Conservation (phyloP, 2,888 invertebrate genomes). For the Drosophila birchii region DNA sequence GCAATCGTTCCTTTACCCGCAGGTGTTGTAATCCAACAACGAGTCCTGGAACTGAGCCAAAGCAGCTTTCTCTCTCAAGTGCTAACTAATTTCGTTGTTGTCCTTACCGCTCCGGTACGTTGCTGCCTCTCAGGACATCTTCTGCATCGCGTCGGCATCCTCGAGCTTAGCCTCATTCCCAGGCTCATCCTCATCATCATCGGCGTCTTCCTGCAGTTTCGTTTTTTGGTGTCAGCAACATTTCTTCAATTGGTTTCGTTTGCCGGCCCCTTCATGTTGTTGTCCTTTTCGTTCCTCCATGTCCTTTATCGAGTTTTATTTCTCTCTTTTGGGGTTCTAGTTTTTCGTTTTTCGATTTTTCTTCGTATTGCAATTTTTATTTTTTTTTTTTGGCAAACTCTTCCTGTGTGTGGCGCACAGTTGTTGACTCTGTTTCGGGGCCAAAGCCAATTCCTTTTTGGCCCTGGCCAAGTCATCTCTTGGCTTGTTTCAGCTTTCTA, state of each 20-base stretch:
- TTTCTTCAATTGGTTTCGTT: conserved; percentile 80
- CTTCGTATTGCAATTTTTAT: conserved; percentile 16
- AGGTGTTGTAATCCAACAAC: conserved; percentile 74
- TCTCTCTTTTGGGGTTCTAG: neutral
- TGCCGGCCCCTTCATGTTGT: conserved; percentile 44
- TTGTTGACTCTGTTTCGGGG: conserved; percentile 72
- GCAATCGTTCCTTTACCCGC: conserved; percentile 63
- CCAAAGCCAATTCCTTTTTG: conserved; percentile 68
- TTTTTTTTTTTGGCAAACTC: conserved; percentile 38
- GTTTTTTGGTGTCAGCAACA: conserved; percentile 77
- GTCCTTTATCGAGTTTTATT: conserved; percentile 56
- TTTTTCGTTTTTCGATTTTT: conserved; percentile 3
- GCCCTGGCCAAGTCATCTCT: conserved; percentile 59
- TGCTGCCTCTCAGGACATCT: conserved; percentile 7
- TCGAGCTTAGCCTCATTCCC: conserved; percentile 34
- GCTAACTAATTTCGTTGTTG: conserved; percentile 78
- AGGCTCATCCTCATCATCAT: conserved; percentile 24
- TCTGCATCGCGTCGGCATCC: conserved; percentile 24
- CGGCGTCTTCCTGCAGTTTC: conserved; percentile 47
- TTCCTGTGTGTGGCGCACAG: conserved; percentile 50
- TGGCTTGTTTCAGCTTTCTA: conserved; percentile 66
- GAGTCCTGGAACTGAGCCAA: conserved; percentile 70
- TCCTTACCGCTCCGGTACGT: conserved; percentile 49
- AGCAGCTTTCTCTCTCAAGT: conserved; percentile 68
- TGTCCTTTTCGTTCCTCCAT: conserved; percentile 24